These are phyloP conservation scores for Apamea anceps DNA, from an alignment of 2,888 invertebrate genomes.

Conservation along the genomic window DNA sequence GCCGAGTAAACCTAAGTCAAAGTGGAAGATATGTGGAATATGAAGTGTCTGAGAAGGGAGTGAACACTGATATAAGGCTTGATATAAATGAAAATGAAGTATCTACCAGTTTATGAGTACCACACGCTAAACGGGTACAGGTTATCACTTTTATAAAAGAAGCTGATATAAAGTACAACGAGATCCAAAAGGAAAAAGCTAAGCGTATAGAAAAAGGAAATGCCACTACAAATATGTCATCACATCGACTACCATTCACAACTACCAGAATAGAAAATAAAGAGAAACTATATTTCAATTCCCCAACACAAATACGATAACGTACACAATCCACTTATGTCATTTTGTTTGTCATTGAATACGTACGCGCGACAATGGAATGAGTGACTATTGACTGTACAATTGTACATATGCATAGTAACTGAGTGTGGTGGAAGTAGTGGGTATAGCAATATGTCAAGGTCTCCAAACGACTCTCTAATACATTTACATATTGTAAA, in stretches of 20 bases:
- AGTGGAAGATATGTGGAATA: not conserved
- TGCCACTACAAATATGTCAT: slow-evolving; percentile 11
- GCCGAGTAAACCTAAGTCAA: not conserved
- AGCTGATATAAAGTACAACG: not conserved
- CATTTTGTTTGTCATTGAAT: slow-evolving; percentile 64
- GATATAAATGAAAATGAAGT: not conserved
- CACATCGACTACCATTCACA: slow-evolving; percentile 1
- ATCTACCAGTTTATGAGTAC: not conserved
- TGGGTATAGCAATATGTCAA: slow-evolving; percentile 56
- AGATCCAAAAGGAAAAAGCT: not conserved
- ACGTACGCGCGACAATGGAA: slow-evolving; percentile 57
- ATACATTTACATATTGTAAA: slow-evolving; percentile 54
- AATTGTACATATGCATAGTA: slow-evolving; percentile 36
- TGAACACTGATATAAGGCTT: too few species aligned
- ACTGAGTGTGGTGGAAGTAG: slow-evolving; percentile 15
- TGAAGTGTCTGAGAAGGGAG: not conserved
- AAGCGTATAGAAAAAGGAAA: slow-evolving; percentile 14
- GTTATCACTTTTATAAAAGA: not conserved
- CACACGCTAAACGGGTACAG: not conserved
- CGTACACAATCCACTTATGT: slow-evolving; percentile 64
- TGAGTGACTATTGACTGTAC: slow-evolving; percentile 51
- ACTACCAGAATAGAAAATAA: slow-evolving; percentile 23
- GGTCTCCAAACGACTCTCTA: slow-evolving; percentile 65
- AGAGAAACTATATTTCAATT: slow-evolving; percentile 45
- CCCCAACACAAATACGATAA: slow-evolving; percentile 34